phyloP scores from a whole-genome alignment of 2,113 vertebrate species.

The Microcebus ravelobensis region DNA sequence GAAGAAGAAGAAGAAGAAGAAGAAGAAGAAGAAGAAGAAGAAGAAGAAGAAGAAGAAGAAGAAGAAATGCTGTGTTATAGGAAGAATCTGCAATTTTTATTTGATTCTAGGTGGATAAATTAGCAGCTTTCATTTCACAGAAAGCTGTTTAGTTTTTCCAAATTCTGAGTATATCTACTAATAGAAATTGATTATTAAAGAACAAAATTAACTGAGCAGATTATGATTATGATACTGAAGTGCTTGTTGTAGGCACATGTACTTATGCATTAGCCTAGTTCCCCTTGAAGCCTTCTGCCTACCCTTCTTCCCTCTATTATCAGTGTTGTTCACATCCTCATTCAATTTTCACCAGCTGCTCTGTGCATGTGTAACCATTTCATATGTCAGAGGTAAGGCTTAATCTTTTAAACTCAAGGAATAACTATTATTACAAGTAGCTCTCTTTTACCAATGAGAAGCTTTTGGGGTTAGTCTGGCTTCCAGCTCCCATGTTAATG shows the following conservation, averaged over 20 bases:
- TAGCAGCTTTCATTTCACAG: background rate
- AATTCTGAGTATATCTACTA: background rate
- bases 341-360: background rate
- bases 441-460: background rate
- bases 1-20: too few relatives aligned
- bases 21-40: background rate
- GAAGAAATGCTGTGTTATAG: background rate
- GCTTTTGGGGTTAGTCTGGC: background rate
- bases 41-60: background rate
- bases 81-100: background rate
- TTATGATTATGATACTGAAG: background rate
- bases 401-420: background rate
- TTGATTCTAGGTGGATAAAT: background rate
- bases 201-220: background rate
- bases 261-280: rapidly evolving
- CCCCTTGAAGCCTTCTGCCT: background rate
- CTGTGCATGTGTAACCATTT: background rate
- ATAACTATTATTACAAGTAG: background rate
- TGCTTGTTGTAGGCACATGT: background rate
- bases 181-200: background rate
- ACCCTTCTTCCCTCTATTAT: background rate
- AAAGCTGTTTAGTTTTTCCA: background rate
- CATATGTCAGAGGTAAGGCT: background rate
- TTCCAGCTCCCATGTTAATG: background rate
- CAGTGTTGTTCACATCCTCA: background rate